Evolutionary conservation across 2,888 invertebrate species (phyloP), one percentile per base, ranked within the genome.

Genomic region (Caenorhabditis sp.): DNA sequence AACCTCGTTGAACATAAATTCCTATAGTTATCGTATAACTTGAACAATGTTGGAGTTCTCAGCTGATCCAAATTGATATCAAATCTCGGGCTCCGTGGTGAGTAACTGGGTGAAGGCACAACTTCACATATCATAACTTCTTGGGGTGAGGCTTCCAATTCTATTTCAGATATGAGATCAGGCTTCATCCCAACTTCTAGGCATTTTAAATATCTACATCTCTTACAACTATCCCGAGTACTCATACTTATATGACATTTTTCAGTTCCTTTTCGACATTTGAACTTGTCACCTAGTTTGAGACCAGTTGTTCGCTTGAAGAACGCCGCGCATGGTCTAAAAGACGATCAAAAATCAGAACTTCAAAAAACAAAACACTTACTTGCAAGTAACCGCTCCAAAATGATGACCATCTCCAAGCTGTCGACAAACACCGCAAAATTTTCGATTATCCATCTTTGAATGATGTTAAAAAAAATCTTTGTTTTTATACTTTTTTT

Each of bases 311-410:
- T 66, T 21, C 70, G 62, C 8, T 65, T 61, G 58, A 70, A 70
- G 31, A 70, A 70, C 25, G 65, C 70, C 5, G 70, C 70, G 17
- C 70, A 70, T 3, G 70, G 64, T 66, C 70, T 70, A 58, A 21
- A 62, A 69, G n/a, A 43, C 17, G 43, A 3, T 53, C 8, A 49
- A 49, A 12, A 50, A 25, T 1, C 17, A 17, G 31, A 50, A 67
- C 17, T 26, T 20, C 1, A 21, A 56, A 64, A 31, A 4, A 60
- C 1, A 12, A 23, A 53, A 1, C 5, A 62, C 70, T 54, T 23
- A 70, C 70, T 70, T 70, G 70, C 70, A 70, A 49, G 62, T 65
- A 49, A 70, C 52, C 0, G 70, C 70, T 23, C 70, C 70, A 26
- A 70, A 70, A 50, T 70, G 70, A 20, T 49, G 54, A 1, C 70